These are phyloP conservation scores for Drosophila kepulauana DNA, from an alignment of 1,140 invertebrate species.

Conservation along the genomic window DNA sequence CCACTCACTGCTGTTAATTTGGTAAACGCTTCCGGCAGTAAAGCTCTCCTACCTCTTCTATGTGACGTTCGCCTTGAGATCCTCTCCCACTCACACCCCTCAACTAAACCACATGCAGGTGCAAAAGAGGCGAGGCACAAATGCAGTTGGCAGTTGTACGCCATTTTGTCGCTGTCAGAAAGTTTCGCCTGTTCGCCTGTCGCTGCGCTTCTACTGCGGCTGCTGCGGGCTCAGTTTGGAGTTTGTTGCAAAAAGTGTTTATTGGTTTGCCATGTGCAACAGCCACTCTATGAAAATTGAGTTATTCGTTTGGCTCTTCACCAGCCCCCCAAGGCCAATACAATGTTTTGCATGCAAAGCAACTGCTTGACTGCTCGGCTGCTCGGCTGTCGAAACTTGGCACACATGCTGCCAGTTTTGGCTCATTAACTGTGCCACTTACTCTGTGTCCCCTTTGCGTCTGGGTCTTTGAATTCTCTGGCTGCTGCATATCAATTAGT, in stretches of 20 bases:
- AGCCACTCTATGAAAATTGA: conserved; percentile 77
- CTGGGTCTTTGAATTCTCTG: background rate
- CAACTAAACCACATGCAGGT: conserved; percentile 37
- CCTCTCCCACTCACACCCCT: background rate
- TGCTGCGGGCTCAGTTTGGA: conserved; percentile 63
- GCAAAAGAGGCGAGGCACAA: conserved; percentile 47
- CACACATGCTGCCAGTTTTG: conserved; percentile 75
- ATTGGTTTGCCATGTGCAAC: conserved; percentile 69
- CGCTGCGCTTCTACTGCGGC: conserved; percentile 37
- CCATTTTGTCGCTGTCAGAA: conserved; percentile 79
- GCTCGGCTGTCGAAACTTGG: conserved; percentile 62
- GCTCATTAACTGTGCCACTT: conserved; percentile 72
- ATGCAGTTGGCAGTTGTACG: conserved; percentile 75
- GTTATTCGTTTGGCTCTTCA: conserved; percentile 60
- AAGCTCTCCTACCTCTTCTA: background rate
- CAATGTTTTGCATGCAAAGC: conserved; percentile 47
- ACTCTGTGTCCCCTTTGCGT: background rate
- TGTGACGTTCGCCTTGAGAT: background rate
- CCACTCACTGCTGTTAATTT: conserved; percentile 73
- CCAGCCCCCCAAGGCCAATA: conserved; percentile 22
- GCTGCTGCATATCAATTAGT: conserved; percentile 78
- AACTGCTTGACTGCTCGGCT: conserved; percentile 49
- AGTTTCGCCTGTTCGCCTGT: conserved; percentile 65
- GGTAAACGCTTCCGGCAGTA: conserved; percentile 59
- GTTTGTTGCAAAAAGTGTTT: conserved; percentile 82